These are phyloP conservation scores for Microvelia longipes DNA, from an alignment of 1,140 invertebrate species.

Conservation along the genomic window DNA sequence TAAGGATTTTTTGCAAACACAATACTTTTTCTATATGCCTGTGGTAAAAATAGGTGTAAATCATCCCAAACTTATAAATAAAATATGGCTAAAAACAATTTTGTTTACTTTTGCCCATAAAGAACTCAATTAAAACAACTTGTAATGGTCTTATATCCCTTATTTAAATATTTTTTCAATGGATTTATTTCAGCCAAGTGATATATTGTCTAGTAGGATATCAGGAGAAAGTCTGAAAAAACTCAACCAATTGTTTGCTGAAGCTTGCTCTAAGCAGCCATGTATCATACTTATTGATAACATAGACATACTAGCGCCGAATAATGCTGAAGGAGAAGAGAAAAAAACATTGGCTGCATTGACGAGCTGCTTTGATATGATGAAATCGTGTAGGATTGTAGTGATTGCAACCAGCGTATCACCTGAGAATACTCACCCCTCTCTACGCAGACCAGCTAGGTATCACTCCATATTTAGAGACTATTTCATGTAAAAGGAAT, in stretches of 20 bases:
- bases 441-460: slow-evolving; percentile 54
- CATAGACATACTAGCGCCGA: slow-evolving; percentile 55
- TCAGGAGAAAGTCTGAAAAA: slow-evolving; percentile 56
- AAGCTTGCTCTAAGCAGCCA: slow-evolving; percentile 47
- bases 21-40: no score
- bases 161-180: no score
- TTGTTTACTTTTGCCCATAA: no score
- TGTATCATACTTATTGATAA: slow-evolving; percentile 63
- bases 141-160: no score
- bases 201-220: slow-evolving; percentile 52
- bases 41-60: no score
- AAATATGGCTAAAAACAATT: no score
- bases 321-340: slow-evolving; percentile 50
- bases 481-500: not conserved
- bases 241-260: slow-evolving; percentile 46
- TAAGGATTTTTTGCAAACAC: no score
- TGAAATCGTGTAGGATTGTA: slow-evolving; percentile 35
- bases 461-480: slow-evolving; percentile 33
- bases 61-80: no score
- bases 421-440: slow-evolving; percentile 49
- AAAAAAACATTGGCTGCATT: slow-evolving; percentile 55
- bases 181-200: slow-evolving; percentile 30
- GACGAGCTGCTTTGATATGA: slow-evolving; percentile 42
- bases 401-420: slow-evolving; percentile 57
- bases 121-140: no score